Evolutionary conservation across 2,113 vertebrate genomes (phyloP), one percentile per base, ranked within the genome.

Genomic region (Solenodon paradoxus): DNA sequence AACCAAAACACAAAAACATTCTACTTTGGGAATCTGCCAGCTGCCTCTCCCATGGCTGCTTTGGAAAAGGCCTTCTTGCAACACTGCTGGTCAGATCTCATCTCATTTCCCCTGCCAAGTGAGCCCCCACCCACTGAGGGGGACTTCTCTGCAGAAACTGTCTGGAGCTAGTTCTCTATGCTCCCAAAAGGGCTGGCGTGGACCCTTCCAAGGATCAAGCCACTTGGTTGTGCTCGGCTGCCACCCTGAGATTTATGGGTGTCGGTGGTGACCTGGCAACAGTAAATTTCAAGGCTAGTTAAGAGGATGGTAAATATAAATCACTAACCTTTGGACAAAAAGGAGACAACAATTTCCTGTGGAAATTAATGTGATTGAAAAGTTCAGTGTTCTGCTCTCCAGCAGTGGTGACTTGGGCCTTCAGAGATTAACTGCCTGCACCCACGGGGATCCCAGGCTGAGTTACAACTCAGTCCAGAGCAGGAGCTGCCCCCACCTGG

Each of bases 311-410:
- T 97, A 96, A 97, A 97, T 93, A 97, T 97, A 97, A 97, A 95
- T 97, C 96, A 97, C 96, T 97, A 97, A 97, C 96, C 97, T 97
- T 89, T 95, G 92, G 84, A 96, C 96, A 95, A 96, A 96, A 95
- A 94, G 96, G 93, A 95, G 97, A 97, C 97, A 97, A 97, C 96
- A 97, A 96, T 96, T 97, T 97, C 97, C 96, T 96, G 94, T 90
- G 96, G 95, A 97, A 97, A 97, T 97, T 97, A 97, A 97, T 95
- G 96, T 96, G 96, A 97, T 90, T 97, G 96, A 96, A 88, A 96
- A 97, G 96, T 97, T 97, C 97, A 97, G 30, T 78, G 95, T 90
- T 90, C 95, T 97, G 95, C 92, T 97, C 96, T 90, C 83, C 45
- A 30, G 95, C 32, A 45, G 80, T 38, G 77, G 95, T 2, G 69